Evolutionary conservation across 2,797 vertebrate species (phyloP), one percentile per base, ranked within the genome.

Genomic region (Coracias cyanogaster): DNA sequence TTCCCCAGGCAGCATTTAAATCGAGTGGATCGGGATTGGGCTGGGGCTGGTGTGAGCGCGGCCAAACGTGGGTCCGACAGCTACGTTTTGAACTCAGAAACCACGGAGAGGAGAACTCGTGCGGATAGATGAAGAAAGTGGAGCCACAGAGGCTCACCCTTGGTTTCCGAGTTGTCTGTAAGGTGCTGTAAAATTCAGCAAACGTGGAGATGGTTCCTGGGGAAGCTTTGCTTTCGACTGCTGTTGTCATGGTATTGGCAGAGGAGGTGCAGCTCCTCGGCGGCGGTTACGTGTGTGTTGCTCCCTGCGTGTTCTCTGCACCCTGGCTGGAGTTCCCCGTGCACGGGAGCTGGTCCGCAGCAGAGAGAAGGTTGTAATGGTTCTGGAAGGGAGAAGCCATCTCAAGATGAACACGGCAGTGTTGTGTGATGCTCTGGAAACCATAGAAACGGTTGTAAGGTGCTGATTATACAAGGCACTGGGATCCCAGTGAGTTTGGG

Each of bases 51-150:
- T 3, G 52, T 31, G 9, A 74, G 41, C 39, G 0, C 22, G 60
- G 82, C 84, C 65, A 61, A 1, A 31, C 1, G 16, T 66, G 82
- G 70, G 15, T 65, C 66, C 10, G 1, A 31, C 39, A 29, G 8
- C n/a, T 31, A 20, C 21, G 18, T 61, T 80, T 43, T 15, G 37
- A 77, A 4, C 37, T 29, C 6, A 74, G 22, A 55, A 77, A 24
- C 25, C 18, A 0, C 0, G 0, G 29, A 64, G 64, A n/a, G 58
- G 45, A 54, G 46, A 46, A 28, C 15, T 65, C 0, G 6, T 16
- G 33, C 15, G 29, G 62, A 6, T 3, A 2, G 45, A 55, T 78
- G 70, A 25, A 24, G 43, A 1, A 19, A 78, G 62, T 0, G 10
- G 66, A 66, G n/a, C 20, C 43, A 1, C 19, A 0, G 48, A 41